Evolutionary conservation across 2,113 vertebrate genomes (phyloP), one percentile per base, ranked within the genome.

Genomic region (Lophura nycthemera): DNA sequence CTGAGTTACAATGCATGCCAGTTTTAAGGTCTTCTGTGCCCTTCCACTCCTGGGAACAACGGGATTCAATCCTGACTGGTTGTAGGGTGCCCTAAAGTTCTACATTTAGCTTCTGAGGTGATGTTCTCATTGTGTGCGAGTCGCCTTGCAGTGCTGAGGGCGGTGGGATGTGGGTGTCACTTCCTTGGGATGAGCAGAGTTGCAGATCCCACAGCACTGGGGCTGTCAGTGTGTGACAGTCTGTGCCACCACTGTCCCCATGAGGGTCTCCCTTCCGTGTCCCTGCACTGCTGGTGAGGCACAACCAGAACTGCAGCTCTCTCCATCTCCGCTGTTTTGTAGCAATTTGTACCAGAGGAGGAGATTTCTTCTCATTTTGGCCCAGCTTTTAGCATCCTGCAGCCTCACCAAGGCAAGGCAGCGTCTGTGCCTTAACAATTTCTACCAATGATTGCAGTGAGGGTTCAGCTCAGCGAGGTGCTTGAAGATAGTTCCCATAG

Each of bases 351-450:
- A 12, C 3, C 10, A 13, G 36, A 64, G 22, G 43, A 6, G 38
- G 76, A 70, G 34, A 4, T 14, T 60, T 20, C 77, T 59, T 88
- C 42, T 29, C 17, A 11, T 10, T 7, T 25, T 12, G 63, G 56
- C 67, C 61, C 10, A 38, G 56, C 8, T 1, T 50, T 38, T 54
- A 36, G 73, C 36, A 13, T 38, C 86, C 82, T 54, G 64, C 73
- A 57, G 85, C 74, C 72, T 69, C 21, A 3, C 77, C 47, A 6
- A n/a, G 63, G 89, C 78, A 30, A 83, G 88, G 92, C 90, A 84
- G 83, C 52, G 6, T 24, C 80, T 13, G 94, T 94, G 88, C 93
- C 88, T 96, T 94, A 94, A 67, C 12, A 30, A 59, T 50, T 86
- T 50, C 16, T 54, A 70, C n/a, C 22, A 48, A 11, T 11, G 5